Percentiles rank a stretch among this genome's conserved stretches.
Evolutionary conservation across 2,888 invertebrate genomes (phyloP).

Genomic region (Aradus depressus): DNA sequence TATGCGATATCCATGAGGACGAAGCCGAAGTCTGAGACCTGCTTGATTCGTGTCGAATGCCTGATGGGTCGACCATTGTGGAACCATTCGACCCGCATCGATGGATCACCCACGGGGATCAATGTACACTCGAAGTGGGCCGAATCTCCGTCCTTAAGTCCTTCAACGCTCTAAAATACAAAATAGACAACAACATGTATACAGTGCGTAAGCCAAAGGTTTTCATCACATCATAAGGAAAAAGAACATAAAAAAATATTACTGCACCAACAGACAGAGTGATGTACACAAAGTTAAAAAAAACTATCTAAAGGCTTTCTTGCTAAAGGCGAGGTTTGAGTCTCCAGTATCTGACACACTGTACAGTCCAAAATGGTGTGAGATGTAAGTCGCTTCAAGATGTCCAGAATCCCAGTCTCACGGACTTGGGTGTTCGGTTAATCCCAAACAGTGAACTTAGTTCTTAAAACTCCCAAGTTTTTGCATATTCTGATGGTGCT

Average conservation of each 20-base stretch:
- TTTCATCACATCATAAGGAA: neutral
- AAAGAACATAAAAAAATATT: neutral
- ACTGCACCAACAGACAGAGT: no score
- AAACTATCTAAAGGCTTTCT: no score
- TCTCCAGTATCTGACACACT: no score
- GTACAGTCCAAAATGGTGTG: no score
- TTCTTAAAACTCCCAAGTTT: no score
- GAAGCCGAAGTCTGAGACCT: constrained; percentile 90
- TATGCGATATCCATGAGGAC: constrained; percentile 91
- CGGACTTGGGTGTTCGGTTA: no score
- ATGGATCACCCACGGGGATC: constrained; percentile 86
- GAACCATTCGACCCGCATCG: constrained; percentile 93
- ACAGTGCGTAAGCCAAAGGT: neutral
- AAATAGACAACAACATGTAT: neutral
- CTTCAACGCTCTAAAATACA: constrained; percentile 55
- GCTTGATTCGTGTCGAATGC: constrained; percentile 82
- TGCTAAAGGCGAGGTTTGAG: no score
- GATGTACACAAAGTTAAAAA: no score
- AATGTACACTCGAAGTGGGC: constrained; percentile 93
- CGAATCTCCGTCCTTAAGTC: constrained; percentile 82
- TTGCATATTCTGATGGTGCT: no score
- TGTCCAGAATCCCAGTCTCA: no score
- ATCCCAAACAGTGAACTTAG: no score
- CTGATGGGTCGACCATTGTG: constrained; percentile 83
- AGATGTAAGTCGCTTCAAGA: no score